Evolutionary conservation across 2,888 invertebrate species (phyloP), one percentile per base, ranked within the genome.

Genomic region (Chaetogeoica ovagalla): DNA sequence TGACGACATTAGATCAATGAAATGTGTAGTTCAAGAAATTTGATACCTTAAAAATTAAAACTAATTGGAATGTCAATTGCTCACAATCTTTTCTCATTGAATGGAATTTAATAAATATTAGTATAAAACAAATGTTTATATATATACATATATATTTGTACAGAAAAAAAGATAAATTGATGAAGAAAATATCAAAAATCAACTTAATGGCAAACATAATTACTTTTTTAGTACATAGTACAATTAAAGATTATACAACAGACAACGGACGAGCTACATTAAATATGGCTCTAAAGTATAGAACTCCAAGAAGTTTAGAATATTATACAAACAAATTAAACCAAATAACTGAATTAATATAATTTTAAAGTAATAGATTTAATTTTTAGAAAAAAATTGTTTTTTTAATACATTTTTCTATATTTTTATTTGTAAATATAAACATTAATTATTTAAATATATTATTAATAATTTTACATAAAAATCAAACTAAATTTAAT

Each of bases 171-270:
- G 21, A 71, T 37, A 79, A 71, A 43, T 15, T 79, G 15, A 23
- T 43, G 13, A 79, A 79, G 62, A 79, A 65, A 71, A 71, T 71
- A 8, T 71, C 60, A 39, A 79, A 79, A 71, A 79, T 79, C 23
- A 79, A 79, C 30, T 8, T 71, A 7, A 79, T 79, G 79, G 23
- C 79, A 57, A 71, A 71, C 9, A 65, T 79, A 43, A 71, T 79
- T 57, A 52, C 69, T 0, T 30, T 55, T 43, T 23, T 65, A 4
- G 57, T 79, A 62, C 39, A 11, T 5, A 63, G 63, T 17, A n/a
- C 23, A n/a, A 43, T 63, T 21, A 43, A n/a, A 39, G 71, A 79
- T 30, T 79, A n/a, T 23, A 77, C 13, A 70, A 77, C 62, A 55
- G 69, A 77, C 37, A 39, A 62, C 2, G 69, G 69, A 21, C n/a